phyloP scores from a whole-genome alignment of 2,113 vertebrate genomes.

The Cyprinodon variegatus region DNA sequence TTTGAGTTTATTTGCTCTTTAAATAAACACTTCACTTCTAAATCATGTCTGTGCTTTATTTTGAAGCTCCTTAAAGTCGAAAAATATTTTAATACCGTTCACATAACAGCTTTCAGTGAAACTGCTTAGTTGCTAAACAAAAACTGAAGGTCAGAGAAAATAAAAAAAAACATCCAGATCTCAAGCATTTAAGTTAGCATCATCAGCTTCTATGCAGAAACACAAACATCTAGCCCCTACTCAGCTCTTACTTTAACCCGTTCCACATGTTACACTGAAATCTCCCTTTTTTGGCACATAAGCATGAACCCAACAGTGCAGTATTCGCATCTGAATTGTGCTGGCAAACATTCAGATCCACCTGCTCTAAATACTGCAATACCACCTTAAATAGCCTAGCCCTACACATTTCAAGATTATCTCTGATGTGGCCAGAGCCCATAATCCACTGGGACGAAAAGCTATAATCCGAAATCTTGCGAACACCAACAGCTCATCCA shows the following conservation, averaged over 20 bases:
- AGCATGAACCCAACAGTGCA: background rate
- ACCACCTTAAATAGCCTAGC: slow-evolving; percentile 46
- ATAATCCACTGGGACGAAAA: slow-evolving; percentile 60
- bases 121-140: background rate
- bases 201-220: background rate
- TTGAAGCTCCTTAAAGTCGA: background rate
- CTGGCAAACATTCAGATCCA: slow-evolving; percentile 1
- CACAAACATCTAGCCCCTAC: background rate
- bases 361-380: slow-evolving; percentile 3
- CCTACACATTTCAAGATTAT: slow-evolving; percentile 65
- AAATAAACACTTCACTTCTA: background rate
- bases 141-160: background rate
- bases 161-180: background rate
- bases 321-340: background rate
- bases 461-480: slow-evolving; percentile 53
- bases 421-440: slow-evolving; percentile 39
- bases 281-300: background rate
- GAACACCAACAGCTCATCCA: slow-evolving; percentile 6
- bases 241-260: background rate
- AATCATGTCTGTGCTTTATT: background rate
- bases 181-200: background rate
- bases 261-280: background rate
- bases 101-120: background rate
- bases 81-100: background rate
- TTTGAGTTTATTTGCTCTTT: too few species aligned